Evolutionary conservation across 2,888 invertebrate species (phyloP), one percentile per base, ranked within the genome.

Genomic region (Aquatica leii): DNA sequence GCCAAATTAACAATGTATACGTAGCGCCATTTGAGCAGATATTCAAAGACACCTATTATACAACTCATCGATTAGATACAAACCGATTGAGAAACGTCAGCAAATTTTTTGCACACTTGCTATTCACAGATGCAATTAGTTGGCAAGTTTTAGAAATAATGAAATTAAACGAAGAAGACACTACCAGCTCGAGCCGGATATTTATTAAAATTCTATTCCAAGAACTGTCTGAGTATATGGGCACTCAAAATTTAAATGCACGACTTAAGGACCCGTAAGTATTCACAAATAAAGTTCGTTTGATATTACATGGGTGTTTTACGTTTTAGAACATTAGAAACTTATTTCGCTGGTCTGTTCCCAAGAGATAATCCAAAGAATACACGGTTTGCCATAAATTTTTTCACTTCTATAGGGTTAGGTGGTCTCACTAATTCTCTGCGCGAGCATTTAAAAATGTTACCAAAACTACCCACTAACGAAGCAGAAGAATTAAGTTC

Each of bases 171-270:
- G 98, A 99, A 82, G 95, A 98, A 63, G 98, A 98, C 71, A 98
- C 99, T 0, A 97, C 97, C 0, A 97, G 97, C 70, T 97, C 98
- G 0, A 96, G 97, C 78, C 86, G 99, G 70, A 97, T 99, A 76
- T 99, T 98, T 78, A 95, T 99, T 60, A 99, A 99, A 84, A 97
- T 97, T 69, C 83, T 99, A 35, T 98, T 98, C 79, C 94, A 94
- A 86, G 98, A 99, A 80, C 82, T 99, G 56, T 93, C 95, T 0
- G 98, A 98, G 78, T 97, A 95, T 73, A 94, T 99, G 95, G 98
- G 98, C 0, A 81, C 99, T 49, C 88, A 90, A 48, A 97, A 97
- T 76, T 83, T 99, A 17, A 97, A 98, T 83, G 89, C 90, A 57
- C 86, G 98, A 53, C 86, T 98, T 0, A 94, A 77, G 9, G 17